Evolutionary conservation across 2,113 vertebrate species (phyloP).

Genomic region (Ahaetulla prasina): DNA sequence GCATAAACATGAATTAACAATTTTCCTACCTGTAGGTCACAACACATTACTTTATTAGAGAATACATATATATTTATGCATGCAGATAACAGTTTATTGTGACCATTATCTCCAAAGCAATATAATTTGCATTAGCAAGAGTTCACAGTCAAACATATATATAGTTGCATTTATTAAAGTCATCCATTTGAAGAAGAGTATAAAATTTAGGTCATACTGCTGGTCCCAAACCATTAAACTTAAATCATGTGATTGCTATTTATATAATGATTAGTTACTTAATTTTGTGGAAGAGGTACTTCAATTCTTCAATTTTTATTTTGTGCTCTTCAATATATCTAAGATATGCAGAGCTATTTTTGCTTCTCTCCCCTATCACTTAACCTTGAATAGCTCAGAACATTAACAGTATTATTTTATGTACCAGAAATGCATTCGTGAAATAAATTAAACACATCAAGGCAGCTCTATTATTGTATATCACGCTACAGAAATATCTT

Average conservation of each 20-base stretch:
- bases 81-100: not conserved
- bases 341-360: constrained; percentile 2
- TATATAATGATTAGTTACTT: constrained; percentile 10
- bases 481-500: not conserved
- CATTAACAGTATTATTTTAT: not conserved
- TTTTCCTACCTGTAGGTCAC: not conserved
- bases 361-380: not conserved
- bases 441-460: not conserved
- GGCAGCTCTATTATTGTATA: not conserved
- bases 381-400: not conserved
- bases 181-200: not conserved
- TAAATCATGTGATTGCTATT: not conserved
- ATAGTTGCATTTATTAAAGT: not conserved
- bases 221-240: not conserved
- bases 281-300: not conserved
- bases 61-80: not conserved
- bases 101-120: not conserved
- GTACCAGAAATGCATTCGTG: not conserved
- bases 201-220: not conserved
- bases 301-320: not conserved
- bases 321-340: not conserved
- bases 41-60: not conserved
- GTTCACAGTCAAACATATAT: not conserved
- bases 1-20: not conserved
- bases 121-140: not conserved